Evolutionary conservation across 2,113 vertebrate genomes (phyloP), one percentile per base, ranked within the genome.

Genomic region (Larimichthys polyactis): DNA sequence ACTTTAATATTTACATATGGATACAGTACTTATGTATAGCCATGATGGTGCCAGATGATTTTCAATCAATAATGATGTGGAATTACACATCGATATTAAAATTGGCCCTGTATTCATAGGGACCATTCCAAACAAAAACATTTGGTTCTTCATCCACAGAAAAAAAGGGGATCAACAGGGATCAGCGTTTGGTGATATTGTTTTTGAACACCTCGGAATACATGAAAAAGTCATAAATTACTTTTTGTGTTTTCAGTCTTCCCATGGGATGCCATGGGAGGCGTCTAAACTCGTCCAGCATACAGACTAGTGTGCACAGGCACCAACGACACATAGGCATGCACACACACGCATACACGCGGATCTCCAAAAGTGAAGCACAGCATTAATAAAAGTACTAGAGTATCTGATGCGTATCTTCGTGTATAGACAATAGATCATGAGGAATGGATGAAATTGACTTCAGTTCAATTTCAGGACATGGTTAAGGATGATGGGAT

Each of bases 171-270:
- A 57, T 20, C 58, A 22, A 5, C 11, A 4, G 24, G n/a, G 57
- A 43, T 55, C 19, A 36, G 46, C 3, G 4, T 72, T 74, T 54
- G 52, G 52, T 55, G 49, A 40, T 32, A 48, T 44, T 95, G 93
- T 94, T 95, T 96, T 95, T 93, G 88, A 94, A 96, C 94, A 96
- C 92, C 91, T 63, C 93, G 93, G 91, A 96, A 94, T 93, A 94
- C 72, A 74, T 48, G 55, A 70, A 80, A 69, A 72, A 81, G 52
- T 58, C 59, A 72, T 74, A 79, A 84, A 81, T 65, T 40, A 69
- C 22, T 78, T 73, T 81, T 68, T 63, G 16, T 70, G 43, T 75
- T 77, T 71, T 85, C 74, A 66, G 24, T 78, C 71, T 82, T 70
- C 52, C 22, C 55, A 57, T 22, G 95, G 95, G 94, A 85, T 36